Percentiles rank a stretch among this genome's conserved stretches.
These are phyloP conservation scores for Scaptomyza reducta DNA, from an alignment of 2,888 invertebrate species.

Conservation along the genomic window DNA sequence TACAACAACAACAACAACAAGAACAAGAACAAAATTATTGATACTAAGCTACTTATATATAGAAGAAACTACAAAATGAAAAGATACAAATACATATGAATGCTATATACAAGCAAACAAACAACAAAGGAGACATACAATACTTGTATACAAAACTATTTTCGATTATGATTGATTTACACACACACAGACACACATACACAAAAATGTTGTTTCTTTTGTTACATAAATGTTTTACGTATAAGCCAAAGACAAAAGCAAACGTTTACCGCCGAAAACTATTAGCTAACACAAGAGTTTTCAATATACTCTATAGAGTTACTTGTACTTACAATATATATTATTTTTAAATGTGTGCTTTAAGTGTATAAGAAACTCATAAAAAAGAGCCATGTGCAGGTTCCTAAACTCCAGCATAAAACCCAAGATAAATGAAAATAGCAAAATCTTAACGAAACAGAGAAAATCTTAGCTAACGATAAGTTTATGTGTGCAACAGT, in stretches of 20 bases:
- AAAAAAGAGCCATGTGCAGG: slow-evolving; percentile 59
- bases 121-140: slow-evolving; percentile 18
- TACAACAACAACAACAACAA: slow-evolving; percentile 27
- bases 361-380: slow-evolving; percentile 44
- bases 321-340: slow-evolving; percentile 10
- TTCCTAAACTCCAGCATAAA: slow-evolving; percentile 50
- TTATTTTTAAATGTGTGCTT: slow-evolving; percentile 53
- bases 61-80: slow-evolving; percentile 23
- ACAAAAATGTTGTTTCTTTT: slow-evolving; percentile 22
- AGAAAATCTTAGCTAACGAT: slow-evolving; percentile 31
- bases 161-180: slow-evolving; percentile 61
- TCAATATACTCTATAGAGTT: slow-evolving; percentile 9
- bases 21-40: not conserved
- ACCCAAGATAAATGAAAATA: slow-evolving; percentile 13
- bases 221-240: slow-evolving; percentile 25
- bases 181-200: slow-evolving; percentile 11
- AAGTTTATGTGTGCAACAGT: slow-evolving; percentile 49
- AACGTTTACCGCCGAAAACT: slow-evolving; percentile 54
- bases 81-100: slow-evolving; percentile 44
- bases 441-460: slow-evolving; percentile 27
- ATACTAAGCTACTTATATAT: slow-evolving; percentile 36
- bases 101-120: slow-evolving; percentile 58
- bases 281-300: slow-evolving; percentile 34
- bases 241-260: slow-evolving; percentile 51
- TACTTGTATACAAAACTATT: slow-evolving; percentile 49